Base-by-base conservation (phyloP, 2,888 invertebrate species). In the Lepidonotus clava region DNA sequence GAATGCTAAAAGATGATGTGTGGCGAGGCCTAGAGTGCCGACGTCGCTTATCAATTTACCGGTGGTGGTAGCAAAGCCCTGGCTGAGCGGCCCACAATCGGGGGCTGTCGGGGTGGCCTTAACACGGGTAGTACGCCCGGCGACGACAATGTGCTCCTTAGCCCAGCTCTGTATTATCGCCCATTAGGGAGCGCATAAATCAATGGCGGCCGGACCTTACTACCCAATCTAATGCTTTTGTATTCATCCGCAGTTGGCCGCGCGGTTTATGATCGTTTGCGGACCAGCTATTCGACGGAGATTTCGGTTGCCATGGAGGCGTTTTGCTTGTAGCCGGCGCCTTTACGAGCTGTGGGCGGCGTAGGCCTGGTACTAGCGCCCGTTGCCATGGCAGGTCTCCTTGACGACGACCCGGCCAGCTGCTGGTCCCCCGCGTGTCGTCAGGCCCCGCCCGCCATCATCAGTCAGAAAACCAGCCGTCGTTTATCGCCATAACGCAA, bases 181-280 rank as follows among this genome's bases (percentile, higher is more conserved):
- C 76, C 76, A 76, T 76, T 76, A 76, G 76, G 76, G 76, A 76
- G 40, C 24, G 40, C 38, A 40, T 76, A 76, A 76, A 76, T 76
- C 76, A 76, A 76, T 36, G 76, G 38, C 76, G 14, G 36, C 38
- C 24, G 38, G 38, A 40, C 38, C 11, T 76, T 76, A 76, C 76
- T 40, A 76, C 76, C 76, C 76, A 76, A 76, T 76, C 76, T 76
- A 76, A 36, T 76, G 76, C 76, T 76, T 76, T 76, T 46, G 80
- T 46, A 80, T 80, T 80, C 80, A 80, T 80, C 46, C 46, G 46
- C 18, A 46, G 80, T 41, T 80, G 24, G 80, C 46, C 34, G 46
- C 46, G 28, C 41, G 46, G 46, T 80, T 80, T 80, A 80, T 80
- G 80, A 80, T 46, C 80, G 51, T 80, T 80, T 46, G 80, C 80